phyloP scores from a whole-genome alignment of 1,140 invertebrate genomes.

The Sycobia sp. region DNA sequence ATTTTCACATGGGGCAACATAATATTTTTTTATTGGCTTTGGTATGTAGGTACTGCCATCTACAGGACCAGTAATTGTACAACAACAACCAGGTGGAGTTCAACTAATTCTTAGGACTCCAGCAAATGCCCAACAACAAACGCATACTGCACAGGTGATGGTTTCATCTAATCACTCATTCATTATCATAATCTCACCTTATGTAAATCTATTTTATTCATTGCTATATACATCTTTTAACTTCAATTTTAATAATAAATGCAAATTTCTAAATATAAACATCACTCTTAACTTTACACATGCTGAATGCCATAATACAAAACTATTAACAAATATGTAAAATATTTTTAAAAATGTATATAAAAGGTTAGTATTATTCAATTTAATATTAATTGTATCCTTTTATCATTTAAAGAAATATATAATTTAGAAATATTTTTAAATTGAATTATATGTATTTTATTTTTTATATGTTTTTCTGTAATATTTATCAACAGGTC shows the following conservation, averaged over 20 bases:
- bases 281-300: constrained; percentile 21
- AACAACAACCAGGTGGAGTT: constrained; percentile 60
- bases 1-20: constrained; percentile 27
- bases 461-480: no score
- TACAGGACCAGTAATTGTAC: constrained; percentile 58
- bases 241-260: constrained; percentile 15
- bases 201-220: constrained; percentile 8
- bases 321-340: constrained; percentile 2
- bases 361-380: constrained; percentile 12
- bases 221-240: constrained; percentile 8
- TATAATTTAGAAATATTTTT: no score
- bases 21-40: constrained; percentile 45
- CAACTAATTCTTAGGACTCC: constrained; percentile 59
- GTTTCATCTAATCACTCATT: constrained; percentile 52
- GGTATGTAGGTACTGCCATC: constrained; percentile 58
- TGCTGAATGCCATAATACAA: constrained; percentile 21
- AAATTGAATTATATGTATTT: no score
- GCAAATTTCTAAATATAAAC: constrained; percentile 14
- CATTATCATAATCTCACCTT: constrained; percentile 37
- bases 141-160: constrained; percentile 62
- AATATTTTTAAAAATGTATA: neutral
- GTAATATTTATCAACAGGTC: no score
- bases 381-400: no score
- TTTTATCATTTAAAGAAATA: no score
- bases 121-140: constrained; percentile 59